Evolutionary conservation across 2,113 vertebrate genomes (phyloP), one percentile per base, ranked within the genome.

Genomic region (Xiphias gladius): DNA sequence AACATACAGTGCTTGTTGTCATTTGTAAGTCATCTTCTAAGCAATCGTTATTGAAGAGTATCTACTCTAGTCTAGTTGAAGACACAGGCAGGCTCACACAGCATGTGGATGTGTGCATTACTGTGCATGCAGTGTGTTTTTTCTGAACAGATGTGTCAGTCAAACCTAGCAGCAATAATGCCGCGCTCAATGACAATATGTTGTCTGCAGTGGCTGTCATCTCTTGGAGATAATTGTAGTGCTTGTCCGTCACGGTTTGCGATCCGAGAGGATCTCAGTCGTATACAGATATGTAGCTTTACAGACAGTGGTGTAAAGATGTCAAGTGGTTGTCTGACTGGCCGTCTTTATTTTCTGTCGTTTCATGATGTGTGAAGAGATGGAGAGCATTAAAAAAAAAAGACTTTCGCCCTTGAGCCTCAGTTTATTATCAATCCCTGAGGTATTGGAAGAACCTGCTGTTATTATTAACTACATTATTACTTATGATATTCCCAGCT

Each of bases 181-280:
- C 54, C 37, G 66, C 13, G 20, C 64, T 79, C 80, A 70, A 13
- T 81, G 76, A 72, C 86, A 86, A 63, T 41, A 73, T 88, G 80
- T 73, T 80, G 68, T 76, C 84, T 87, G 35, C 78, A 46, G 67
- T 19, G 19, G 77, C 77, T 91, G 90, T 79, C 84, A 79, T 69
- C 83, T 72, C 74, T 84, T 35, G 8, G 65, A 89, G 65, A 85
- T 91, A 88, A 92, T 92, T 90, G 54, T 46, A 62, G 68, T 70
- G 48, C 86, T 90, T 86, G 86, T 91, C 89, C 68, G 85, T 94
- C 87, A 91, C 9, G 26, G 61, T 81, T 74, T 86, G 65, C 84
- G 75, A 90, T 90, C 80, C 67, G 66, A 59, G 65, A 70, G 52
- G 82, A 70, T 55, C 4, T 16, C 46, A 67, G 54, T 39, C 39